A percentile compares a stretch with the other conserved stretches of the same genome.
Evolutionary conservation across 2,888 invertebrate species (phyloP).

Genomic region (Tipula helvola): DNA sequence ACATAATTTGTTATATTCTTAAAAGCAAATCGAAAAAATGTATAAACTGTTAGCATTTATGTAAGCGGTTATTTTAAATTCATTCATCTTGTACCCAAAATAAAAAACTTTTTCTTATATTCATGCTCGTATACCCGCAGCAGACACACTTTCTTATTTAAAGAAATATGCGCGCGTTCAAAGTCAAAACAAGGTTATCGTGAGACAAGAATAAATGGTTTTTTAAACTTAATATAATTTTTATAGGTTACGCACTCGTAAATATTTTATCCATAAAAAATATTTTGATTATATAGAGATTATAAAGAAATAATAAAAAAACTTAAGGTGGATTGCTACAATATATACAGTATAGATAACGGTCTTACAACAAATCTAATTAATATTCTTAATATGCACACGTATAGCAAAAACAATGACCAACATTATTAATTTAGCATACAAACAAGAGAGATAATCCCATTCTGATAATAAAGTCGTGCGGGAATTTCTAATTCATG

Average conservation of each 20-base stretch:
- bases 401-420: not conserved
- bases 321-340: not conserved
- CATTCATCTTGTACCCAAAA: not conserved
- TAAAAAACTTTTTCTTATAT: not conserved
- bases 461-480: not conserved
- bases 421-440: not conserved
- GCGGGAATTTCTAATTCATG: not conserved
- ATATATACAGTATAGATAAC: not conserved
- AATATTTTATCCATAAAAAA: not conserved
- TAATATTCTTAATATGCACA: not conserved
- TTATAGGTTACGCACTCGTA: not conserved
- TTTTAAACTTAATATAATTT: not conserved
- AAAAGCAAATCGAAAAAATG: not conserved
- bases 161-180: not conserved
- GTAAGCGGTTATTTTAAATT: not conserved
- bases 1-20: not conserved
- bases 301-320: not conserved
- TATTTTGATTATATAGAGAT: not conserved
- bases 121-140: not conserved
- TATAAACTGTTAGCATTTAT: not conserved
- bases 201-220: not conserved
- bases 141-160: not conserved
- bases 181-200: not conserved
- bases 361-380: not conserved
- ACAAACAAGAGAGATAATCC: not conserved